These are phyloP conservation scores for Elachura formosa DNA, from an alignment of 2,113 vertebrate genomes.

Conservation along the genomic window DNA sequence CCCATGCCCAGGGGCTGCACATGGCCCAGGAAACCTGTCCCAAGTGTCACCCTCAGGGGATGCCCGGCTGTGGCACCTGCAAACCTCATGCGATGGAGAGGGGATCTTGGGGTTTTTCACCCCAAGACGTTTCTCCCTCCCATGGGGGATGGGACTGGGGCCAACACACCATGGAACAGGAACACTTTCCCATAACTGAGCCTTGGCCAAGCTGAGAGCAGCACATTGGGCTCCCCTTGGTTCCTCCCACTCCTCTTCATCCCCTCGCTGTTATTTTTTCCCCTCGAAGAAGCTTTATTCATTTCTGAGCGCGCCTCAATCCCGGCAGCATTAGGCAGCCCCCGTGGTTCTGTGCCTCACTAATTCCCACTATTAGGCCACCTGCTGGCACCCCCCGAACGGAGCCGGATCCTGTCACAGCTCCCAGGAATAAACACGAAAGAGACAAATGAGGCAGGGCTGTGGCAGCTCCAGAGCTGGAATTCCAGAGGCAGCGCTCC, in stretches of 20 bases:
- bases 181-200: fast-evolving
- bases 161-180: background rate
- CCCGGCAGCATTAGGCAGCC: constrained; percentile 43
- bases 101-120: background rate
- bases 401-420: constrained; percentile 11
- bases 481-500: background rate
- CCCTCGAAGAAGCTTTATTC: constrained; percentile 61
- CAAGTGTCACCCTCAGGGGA: background rate
- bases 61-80: background rate
- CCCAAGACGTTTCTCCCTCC: fast-evolving
- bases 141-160: fast-evolving
- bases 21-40: background rate
- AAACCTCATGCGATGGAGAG: no score
- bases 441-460: constrained; percentile 57
- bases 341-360: constrained; percentile 39
- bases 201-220: fast-evolving
- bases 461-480: background rate
- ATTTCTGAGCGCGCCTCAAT: constrained; percentile 23
- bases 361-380: constrained; percentile 57
- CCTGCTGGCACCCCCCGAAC: constrained; percentile 52
- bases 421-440: constrained; percentile 53
- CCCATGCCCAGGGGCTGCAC: background rate
- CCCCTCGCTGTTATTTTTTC: constrained; percentile 34
- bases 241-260: background rate
- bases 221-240: background rate